Conservation (phyloP, 2,888 invertebrate genomes). For the Pemphredon lugubris region DNA sequence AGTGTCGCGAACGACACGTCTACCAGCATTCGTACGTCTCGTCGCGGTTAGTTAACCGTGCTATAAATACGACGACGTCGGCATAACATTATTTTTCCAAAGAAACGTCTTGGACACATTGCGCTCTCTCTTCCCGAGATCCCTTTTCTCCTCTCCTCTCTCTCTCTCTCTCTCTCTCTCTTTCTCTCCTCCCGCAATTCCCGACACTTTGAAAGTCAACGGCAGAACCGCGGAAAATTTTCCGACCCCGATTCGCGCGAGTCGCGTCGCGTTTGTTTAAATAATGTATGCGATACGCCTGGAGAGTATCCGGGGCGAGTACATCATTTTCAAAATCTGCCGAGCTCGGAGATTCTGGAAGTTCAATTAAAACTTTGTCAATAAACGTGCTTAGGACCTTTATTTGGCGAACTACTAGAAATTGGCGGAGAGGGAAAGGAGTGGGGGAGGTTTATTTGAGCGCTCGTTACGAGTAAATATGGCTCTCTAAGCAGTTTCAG, state of each 20-base stretch:
- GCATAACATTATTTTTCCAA: constrained; percentile 69
- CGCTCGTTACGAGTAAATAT: background rate
- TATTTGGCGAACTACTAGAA: background rate
- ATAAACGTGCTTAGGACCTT: background rate
- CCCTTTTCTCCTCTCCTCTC: constrained; percentile 16
- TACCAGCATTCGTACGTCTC: constrained; percentile 52
- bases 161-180: constrained; percentile 2
- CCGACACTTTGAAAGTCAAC: constrained; percentile 4
- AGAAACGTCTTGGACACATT: constrained; percentile 55
- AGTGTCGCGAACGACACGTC: constrained; percentile 48
- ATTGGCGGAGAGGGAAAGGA: background rate
- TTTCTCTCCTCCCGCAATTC: background rate
- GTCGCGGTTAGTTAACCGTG: constrained; percentile 67
- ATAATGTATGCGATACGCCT: too few relatives aligned
- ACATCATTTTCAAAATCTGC: too few relatives aligned
- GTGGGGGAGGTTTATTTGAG: background rate
- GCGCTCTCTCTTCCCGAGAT: constrained; percentile 46
- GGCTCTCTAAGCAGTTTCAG: background rate
- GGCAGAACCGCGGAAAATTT: background rate
- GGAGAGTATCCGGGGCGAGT: too few relatives aligned
- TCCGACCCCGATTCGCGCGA: background rate
- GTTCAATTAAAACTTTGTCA: too few relatives aligned
- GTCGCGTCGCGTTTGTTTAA: background rate
- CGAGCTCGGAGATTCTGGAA: too few relatives aligned
- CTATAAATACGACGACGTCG: constrained; percentile 65